Evolutionary conservation across 92 coral and sea anemone genomes (phyloP).

Genomic region (Muricea muricata): DNA sequence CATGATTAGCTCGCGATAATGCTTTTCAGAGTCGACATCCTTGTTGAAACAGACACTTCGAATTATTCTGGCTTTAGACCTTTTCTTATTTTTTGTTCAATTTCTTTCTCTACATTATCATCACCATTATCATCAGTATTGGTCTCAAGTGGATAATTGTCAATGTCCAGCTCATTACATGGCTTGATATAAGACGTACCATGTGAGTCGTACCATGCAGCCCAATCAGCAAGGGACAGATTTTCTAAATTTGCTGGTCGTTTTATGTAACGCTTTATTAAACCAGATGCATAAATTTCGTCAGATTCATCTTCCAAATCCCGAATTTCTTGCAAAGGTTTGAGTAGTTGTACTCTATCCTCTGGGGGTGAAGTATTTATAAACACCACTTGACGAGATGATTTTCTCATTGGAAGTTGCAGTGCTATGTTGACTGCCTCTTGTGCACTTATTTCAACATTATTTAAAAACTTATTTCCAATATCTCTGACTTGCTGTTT

Average conservation of each 20-base stretch:
- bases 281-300: slow-evolving; percentile 39
- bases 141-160: slow-evolving; percentile 41
- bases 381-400: slow-evolving; percentile 64
- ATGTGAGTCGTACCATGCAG: slow-evolving; percentile 45
- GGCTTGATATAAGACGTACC: slow-evolving; percentile 41
- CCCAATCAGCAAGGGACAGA: slow-evolving; percentile 52
- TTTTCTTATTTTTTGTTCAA: slow-evolving; percentile 26
- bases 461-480: slow-evolving; percentile 58
- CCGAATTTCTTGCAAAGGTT: slow-evolving; percentile 65
- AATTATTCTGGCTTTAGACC: slow-evolving; percentile 31
- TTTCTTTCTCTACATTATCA: slow-evolving; percentile 8
- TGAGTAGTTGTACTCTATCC: slow-evolving; percentile 30
- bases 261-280: slow-evolving; percentile 31
- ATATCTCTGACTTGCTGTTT: slow-evolving; percentile 65
- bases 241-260: slow-evolving; percentile 27
- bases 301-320: slow-evolving; percentile 61
- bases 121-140: slow-evolving; percentile 37
- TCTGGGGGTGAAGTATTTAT: slow-evolving; percentile 62
- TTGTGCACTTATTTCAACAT: slow-evolving; percentile 66
- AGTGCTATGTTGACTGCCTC: slow-evolving; percentile 64
- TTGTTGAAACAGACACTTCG: slow-evolving; percentile 41
- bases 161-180: slow-evolving; percentile 27
- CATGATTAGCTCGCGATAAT: slow-evolving; percentile 38
- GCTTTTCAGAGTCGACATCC: slow-evolving; percentile 40
- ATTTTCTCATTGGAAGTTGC: slow-evolving; percentile 61